phyloP scores from a whole-genome alignment of 2,797 vertebrate genomes.

The Amphiprion clarkii region DNA sequence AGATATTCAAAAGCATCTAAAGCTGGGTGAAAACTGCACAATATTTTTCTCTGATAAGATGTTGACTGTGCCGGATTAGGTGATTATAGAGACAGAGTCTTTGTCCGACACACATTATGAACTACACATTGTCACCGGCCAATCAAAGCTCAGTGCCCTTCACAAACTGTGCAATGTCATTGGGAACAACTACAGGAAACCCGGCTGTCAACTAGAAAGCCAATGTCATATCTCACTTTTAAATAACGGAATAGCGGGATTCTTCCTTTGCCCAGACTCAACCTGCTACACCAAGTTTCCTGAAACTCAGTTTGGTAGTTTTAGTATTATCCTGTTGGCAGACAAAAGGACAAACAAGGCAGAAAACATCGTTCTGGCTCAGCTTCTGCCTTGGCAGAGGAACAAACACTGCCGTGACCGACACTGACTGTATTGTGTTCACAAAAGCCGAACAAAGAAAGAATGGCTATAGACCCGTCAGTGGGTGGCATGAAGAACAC shows the following conservation, averaged over 20 bases:
- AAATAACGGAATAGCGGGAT: too few relatives aligned
- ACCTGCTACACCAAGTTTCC: too few relatives aligned
- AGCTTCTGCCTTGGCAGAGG: too few relatives aligned
- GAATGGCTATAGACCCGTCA: neutral
- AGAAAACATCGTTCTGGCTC: too few relatives aligned
- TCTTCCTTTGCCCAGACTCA: too few relatives aligned
- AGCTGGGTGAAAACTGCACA: neutral
- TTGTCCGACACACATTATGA: neutral
- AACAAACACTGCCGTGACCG: neutral
- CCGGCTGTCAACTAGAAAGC: neutral
- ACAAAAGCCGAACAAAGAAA: neutral
- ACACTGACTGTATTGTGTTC: neutral
- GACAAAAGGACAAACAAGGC: too few relatives aligned
- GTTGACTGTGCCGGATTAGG: neutral
- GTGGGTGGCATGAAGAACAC: neutral
- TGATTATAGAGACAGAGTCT: neutral
- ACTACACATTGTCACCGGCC: neutral
- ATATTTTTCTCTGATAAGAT: conserved; percentile 7
- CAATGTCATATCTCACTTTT: too few relatives aligned
- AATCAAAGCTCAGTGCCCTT: neutral
- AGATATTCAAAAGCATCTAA: conserved; percentile 34
- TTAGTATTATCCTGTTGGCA: too few relatives aligned
- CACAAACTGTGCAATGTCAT: neutral
- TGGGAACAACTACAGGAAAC: neutral
- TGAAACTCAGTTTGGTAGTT: too few relatives aligned